phyloP scores from a whole-genome alignment of 2,113 vertebrate genomes.

The Melanerpes aurifrons region DNA sequence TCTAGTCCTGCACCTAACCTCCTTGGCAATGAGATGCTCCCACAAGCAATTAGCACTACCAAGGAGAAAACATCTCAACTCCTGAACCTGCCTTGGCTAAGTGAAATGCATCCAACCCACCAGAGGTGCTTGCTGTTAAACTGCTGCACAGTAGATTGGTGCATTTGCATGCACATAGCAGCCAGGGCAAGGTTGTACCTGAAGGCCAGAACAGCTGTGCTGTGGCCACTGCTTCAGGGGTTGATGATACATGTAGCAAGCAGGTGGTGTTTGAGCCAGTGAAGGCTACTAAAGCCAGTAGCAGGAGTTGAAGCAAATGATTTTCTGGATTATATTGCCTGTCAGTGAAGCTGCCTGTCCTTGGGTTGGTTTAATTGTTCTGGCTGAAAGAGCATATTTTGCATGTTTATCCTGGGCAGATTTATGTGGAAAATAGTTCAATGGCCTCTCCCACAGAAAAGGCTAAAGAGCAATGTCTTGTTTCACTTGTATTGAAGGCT shows the following conservation, averaged over 20 bases:
- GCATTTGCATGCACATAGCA: not conserved
- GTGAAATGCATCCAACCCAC: not conserved
- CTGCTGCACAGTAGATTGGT: rapidly evolving
- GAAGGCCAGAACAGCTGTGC: not conserved
- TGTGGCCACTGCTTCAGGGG: not conserved
- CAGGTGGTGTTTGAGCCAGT: not conserved
- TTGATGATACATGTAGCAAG: not conserved
- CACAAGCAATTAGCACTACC: not conserved
- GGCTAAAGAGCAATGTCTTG: not conserved
- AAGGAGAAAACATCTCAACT: not conserved
- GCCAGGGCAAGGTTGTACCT: not conserved
- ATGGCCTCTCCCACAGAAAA: not conserved
- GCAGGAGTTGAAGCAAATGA: not conserved
- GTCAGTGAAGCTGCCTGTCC: not conserved
- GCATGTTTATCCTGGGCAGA: not conserved
- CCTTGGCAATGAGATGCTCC: not conserved
- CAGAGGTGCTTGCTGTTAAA: rapidly evolving
- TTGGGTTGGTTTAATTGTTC: not conserved
- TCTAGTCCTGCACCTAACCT: not conserved
- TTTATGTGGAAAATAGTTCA: not conserved
- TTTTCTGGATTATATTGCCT: not conserved
- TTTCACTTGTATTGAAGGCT: not conserved
- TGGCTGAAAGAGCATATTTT: not conserved
- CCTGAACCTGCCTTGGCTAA: not conserved
- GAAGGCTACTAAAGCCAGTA: not conserved